Evolutionary conservation across 2,888 invertebrate genomes (phyloP), one percentile per base, ranked within the genome.

Genomic region (Lacanobia wlatinum): DNA sequence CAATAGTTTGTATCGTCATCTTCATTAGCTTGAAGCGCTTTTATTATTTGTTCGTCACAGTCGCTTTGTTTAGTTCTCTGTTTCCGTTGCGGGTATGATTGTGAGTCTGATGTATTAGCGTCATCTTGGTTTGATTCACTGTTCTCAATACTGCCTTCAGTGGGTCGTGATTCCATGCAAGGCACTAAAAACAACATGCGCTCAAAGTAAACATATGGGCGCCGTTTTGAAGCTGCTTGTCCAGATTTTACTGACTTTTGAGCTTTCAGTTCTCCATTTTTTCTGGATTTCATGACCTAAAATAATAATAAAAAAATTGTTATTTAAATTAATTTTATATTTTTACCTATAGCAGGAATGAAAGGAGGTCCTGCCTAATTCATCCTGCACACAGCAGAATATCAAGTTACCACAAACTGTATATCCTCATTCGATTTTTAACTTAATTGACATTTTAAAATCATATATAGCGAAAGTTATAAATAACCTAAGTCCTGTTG

Each of bases 11-110:
- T 53, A 64, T 64, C 64, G 64, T 48, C 64, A 53, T 64, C 64
- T 64, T 64, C 64, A 64, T 64, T 64, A 64, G 64, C 28, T 50
- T 64, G 64, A 53, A 64, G 64, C 40, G 64, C 64, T n/a, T 64
- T 64, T 64, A 64, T 34, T 64, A 64, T 53, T 64, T 64, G 53
- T 50, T 38, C 50, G 16, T 64, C 64, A 43, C 40, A 60, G 23
- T 60, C 60, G 60, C 60, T 60, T 60, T 60, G 60, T 46, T 60
- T 46, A 60, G 43, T 60, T 60, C 23, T 60, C 43, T 43, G 60
- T 60, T 18, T 60, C 43, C 60, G 60, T 43, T 43, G 60, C 23
- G 60, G 60, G 43, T 60, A 43, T 60, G 60, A 60, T 60, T 46
- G 60, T 60, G 60, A 43, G 43, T 43, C 43, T 43, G 43, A 43